These are phyloP conservation scores for Catostomus latipinnis DNA, from an alignment of 2,797 vertebrate species.

Conservation along the genomic window DNA sequence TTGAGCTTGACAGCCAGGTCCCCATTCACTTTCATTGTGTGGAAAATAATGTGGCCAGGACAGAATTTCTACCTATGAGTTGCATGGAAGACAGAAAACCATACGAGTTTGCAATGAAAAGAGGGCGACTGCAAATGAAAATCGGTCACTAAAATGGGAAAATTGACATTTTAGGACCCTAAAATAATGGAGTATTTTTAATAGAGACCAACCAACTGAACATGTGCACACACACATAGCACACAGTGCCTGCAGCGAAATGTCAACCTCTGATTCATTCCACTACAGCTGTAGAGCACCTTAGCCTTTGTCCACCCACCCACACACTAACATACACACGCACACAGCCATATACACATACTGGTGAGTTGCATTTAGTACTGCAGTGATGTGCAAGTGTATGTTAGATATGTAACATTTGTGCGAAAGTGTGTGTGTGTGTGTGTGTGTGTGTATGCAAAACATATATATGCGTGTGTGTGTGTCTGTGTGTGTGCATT, in stretches of 20 bases:
- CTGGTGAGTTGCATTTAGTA: background rate
- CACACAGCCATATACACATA: background rate
- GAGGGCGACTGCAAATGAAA: too few species aligned
- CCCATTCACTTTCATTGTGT: too few species aligned
- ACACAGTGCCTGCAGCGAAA: slow-evolving; percentile 38
- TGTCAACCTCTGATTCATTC: slow-evolving; percentile 45
- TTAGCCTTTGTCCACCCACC: slow-evolving; percentile 47
- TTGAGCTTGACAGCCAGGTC: too few species aligned
- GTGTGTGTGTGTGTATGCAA: background rate
- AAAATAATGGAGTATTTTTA: slow-evolving; percentile 14
- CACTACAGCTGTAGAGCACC: slow-evolving; percentile 50
- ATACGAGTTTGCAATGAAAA: too few species aligned
- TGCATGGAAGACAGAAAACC: too few species aligned
- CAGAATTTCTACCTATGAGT: too few species aligned
- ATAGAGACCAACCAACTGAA: background rate
- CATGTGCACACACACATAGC: slow-evolving; percentile 18
- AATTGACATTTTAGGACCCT: background rate
- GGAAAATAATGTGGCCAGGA: too few species aligned
- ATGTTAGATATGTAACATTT: slow-evolving; percentile 13
- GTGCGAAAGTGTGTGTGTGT: background rate
- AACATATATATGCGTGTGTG: too few species aligned
- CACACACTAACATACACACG: slow-evolving; percentile 32
- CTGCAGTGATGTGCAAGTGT: slow-evolving; percentile 11
- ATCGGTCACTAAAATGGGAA: too few species aligned
- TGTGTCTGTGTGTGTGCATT: slow-evolving; percentile 49